These are phyloP conservation scores for Luscinia megarhynchos DNA, from an alignment of 2,797 vertebrate species.

Conservation along the genomic window DNA sequence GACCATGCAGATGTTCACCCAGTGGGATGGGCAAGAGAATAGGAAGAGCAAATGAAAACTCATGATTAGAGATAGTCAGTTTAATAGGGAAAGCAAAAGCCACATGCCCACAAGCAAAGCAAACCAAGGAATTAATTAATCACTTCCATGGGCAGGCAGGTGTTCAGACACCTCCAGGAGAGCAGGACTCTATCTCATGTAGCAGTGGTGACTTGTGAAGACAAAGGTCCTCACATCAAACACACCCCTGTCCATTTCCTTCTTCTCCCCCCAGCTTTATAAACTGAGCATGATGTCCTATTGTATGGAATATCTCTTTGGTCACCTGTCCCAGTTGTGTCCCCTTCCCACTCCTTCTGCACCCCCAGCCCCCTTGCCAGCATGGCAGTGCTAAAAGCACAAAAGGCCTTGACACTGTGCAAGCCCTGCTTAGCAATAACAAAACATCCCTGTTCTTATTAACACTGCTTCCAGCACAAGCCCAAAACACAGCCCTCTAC, in stretches of 20 bases:
- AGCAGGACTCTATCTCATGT: background rate
- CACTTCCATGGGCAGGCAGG: background rate
- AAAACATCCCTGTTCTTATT: background rate
- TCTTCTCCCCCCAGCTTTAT: background rate
- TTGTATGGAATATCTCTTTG: background rate
- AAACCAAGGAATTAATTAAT: background rate
- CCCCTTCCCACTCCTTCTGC: background rate
- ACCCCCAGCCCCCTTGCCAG: no score
- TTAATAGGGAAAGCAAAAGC: background rate
- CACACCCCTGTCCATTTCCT: fast-evolving
- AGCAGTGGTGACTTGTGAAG: background rate
- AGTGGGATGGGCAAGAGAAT: background rate
- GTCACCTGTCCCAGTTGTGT: background rate
- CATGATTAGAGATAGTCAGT: background rate
- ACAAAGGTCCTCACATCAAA: background rate
- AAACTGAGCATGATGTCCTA: background rate
- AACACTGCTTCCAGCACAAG: background rate
- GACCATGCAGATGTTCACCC: no score
- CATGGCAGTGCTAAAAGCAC: background rate
- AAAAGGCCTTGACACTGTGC: background rate
- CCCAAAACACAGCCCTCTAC: background rate
- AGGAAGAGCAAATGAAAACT: background rate
- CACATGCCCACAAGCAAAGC: background rate
- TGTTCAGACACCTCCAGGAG: background rate
- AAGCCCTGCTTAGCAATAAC: background rate